A percentile compares a stretch with the other conserved stretches of the same genome.
Evolutionary conservation across 2,113 vertebrate species (phyloP).

Genomic region (Sander lucioperca): DNA sequence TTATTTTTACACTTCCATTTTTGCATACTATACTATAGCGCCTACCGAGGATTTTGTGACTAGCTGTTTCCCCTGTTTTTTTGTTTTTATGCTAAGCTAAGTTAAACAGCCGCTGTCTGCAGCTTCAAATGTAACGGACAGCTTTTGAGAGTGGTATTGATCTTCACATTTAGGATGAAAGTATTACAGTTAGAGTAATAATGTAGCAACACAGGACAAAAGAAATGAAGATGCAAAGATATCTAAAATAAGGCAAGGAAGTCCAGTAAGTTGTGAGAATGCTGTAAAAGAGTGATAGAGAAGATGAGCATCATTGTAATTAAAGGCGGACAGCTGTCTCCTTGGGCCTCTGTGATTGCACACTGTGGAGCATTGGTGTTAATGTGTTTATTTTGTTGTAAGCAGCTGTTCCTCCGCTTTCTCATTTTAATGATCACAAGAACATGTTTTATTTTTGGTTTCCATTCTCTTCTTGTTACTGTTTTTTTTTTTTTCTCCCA

Average conservation of each 20-base stretch:
- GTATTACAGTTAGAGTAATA: background rate
- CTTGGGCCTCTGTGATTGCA: conserved; percentile 70
- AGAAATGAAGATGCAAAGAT: background rate
- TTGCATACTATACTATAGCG: too few species aligned
- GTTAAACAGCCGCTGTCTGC: background rate
- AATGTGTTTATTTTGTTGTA: conserved; percentile 79
- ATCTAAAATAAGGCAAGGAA: conserved; percentile 19
- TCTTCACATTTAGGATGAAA: background rate
- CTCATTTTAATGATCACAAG: conserved; percentile 74
- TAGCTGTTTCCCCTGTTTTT: background rate
- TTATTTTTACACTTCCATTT: too few species aligned
- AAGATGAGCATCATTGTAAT: conserved; percentile 60
- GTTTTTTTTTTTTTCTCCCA: background rate
- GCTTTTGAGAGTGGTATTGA: background rate
- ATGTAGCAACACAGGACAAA: background rate
- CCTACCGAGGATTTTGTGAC: too few species aligned
- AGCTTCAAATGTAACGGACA: background rate
- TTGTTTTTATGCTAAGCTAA: background rate
- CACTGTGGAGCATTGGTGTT: conserved; percentile 61
- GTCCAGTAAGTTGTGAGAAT: conserved; percentile 37
- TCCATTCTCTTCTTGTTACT: conserved; percentile 27
- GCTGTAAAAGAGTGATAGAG: conserved; percentile 14
- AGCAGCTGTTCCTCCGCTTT: conserved; percentile 74
- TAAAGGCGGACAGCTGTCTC: conserved; percentile 77
- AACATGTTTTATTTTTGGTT: conserved; percentile 63